Percentiles rank a stretch among this genome's conserved stretches.
Evolutionary conservation across 2,888 invertebrate species (phyloP).

Genomic region (Megalurothrips usitatus): DNA sequence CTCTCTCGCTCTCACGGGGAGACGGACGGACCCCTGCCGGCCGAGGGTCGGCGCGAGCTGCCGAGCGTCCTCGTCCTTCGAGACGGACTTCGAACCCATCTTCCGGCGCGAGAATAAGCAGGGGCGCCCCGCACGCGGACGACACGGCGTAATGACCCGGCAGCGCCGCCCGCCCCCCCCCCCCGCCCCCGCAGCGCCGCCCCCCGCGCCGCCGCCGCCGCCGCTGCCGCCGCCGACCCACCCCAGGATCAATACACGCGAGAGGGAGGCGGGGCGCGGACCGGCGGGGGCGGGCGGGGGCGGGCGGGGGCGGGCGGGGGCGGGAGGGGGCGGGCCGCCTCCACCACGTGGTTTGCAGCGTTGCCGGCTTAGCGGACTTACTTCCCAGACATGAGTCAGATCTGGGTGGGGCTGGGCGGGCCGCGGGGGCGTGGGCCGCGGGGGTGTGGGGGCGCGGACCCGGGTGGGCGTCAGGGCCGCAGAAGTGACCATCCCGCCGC

Average conservation of each 20-base stretch:
- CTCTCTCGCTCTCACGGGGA: too few relatives aligned
- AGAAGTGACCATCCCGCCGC: background rate
- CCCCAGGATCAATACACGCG: constrained; percentile 28
- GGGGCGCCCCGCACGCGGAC: background rate
- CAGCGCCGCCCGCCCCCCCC: background rate
- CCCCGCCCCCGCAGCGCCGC: constrained; percentile 28
- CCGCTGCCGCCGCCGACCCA: constrained; percentile 28
- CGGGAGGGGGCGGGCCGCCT: background rate
- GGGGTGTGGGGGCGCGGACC: background rate
- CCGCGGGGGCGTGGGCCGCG: background rate
- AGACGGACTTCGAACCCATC: too few relatives aligned
- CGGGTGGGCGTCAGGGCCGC: background rate
- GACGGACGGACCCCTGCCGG: too few relatives aligned
- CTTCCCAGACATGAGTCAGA: constrained; percentile 25
- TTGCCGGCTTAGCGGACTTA: constrained; percentile 25
- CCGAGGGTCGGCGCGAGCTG: too few relatives aligned
- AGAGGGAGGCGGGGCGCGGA: background rate
- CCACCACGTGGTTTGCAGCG: constrained; percentile 15
- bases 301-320: background rate
- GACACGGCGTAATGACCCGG: constrained; percentile 23
- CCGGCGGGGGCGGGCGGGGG: constrained; percentile 4
- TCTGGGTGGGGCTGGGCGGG: background rate
- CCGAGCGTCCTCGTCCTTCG: too few relatives aligned
- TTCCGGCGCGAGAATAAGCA: too few relatives aligned
- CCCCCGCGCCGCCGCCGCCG: constrained; percentile 35